Conservation (phyloP, 2,888 invertebrate species). For the Oxyscelio sp. region DNA sequence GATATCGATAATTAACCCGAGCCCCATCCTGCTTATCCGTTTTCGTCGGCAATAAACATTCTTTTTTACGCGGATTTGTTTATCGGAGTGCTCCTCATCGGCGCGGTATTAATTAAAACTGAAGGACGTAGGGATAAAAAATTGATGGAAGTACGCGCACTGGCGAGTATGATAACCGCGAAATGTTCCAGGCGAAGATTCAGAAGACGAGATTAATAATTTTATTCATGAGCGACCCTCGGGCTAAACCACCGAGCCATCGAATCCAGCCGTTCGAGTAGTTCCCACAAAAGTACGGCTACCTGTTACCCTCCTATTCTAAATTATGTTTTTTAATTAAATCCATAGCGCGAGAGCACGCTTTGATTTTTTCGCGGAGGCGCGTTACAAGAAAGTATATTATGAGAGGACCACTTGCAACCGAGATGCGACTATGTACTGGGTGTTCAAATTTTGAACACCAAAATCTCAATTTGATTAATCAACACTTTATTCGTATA, state of each 20-base stretch:
- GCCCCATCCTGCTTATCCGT: neutral
- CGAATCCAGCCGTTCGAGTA: slow-evolving; percentile 76
- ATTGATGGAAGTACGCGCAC: slow-evolving; percentile 37
- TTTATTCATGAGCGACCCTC: slow-evolving; percentile 88
- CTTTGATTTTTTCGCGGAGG: slow-evolving; percentile 74
- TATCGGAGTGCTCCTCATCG: slow-evolving; percentile 5
- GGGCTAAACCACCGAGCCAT: slow-evolving; percentile 76
- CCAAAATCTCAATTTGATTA: too few species aligned
- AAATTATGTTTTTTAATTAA: slow-evolving; percentile 89
- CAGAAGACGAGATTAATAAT: slow-evolving; percentile 86
- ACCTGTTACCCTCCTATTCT: slow-evolving; percentile 87
- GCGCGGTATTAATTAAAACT: slow-evolving; percentile 29
- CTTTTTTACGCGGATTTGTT: neutral
- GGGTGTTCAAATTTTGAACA: too few species aligned
- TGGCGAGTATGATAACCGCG: slow-evolving; percentile 45
- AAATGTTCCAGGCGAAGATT: slow-evolving; percentile 64
- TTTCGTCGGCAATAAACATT: neutral
- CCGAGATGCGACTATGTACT: slow-evolving; percentile 24
- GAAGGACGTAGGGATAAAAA: slow-evolving; percentile 42
- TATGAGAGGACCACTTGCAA: slow-evolving; percentile 64
- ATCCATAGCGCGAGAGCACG: slow-evolving; percentile 86
- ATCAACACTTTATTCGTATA: too few species aligned
- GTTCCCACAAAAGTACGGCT: slow-evolving; percentile 86
- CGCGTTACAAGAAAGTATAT: slow-evolving; percentile 80
- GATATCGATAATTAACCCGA: neutral